A percentile compares a stretch with the other conserved stretches of the same genome.
Conservation (phyloP, 2,888 invertebrate genomes). For the Tetropium fuscum region DNA sequence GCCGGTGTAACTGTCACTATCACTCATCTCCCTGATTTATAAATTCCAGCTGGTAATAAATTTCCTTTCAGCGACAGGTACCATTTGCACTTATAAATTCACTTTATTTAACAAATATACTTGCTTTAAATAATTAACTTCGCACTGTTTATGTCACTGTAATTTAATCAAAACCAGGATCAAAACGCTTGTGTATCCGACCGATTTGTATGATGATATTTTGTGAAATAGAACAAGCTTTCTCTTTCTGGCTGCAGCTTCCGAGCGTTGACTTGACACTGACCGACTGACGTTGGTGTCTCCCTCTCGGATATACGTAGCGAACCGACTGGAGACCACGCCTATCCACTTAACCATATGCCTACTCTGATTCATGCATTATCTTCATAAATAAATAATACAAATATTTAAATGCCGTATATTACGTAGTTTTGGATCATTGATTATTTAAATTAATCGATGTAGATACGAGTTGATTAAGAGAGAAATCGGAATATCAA, state of each 20-base stretch:
- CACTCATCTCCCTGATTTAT: conserved; percentile 34
- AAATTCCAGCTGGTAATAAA: conserved; percentile 9
- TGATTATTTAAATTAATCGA: neutral
- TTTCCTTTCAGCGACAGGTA: neutral
- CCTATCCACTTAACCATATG: conserved; percentile 19
- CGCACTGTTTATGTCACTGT: neutral
- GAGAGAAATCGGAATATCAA: too few relatives aligned
- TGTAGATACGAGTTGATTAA: neutral
- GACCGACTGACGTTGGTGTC: conserved; percentile 26
- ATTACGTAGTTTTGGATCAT: too few relatives aligned
- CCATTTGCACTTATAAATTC: conserved; percentile 7
- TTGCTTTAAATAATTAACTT: neutral
- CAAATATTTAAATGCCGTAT: too few relatives aligned
- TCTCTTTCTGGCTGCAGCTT: conserved; percentile 21
- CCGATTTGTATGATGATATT: conserved; percentile 15
- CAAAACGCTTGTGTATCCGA: neutral
- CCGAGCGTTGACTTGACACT: conserved; percentile 23
- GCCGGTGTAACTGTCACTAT: conserved; percentile 72
- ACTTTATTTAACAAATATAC: neutral
- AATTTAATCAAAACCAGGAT: too few relatives aligned
- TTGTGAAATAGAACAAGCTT: conserved; percentile 13
- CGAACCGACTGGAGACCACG: conserved; percentile 10
- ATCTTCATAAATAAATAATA: too few relatives aligned
- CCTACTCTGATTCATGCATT: too few relatives aligned
- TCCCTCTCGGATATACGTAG: conserved; percentile 23